Evolutionary conservation across 2,113 vertebrate genomes (phyloP), one percentile per base, ranked within the genome.

Genomic region (Triplophysa dalaica): DNA sequence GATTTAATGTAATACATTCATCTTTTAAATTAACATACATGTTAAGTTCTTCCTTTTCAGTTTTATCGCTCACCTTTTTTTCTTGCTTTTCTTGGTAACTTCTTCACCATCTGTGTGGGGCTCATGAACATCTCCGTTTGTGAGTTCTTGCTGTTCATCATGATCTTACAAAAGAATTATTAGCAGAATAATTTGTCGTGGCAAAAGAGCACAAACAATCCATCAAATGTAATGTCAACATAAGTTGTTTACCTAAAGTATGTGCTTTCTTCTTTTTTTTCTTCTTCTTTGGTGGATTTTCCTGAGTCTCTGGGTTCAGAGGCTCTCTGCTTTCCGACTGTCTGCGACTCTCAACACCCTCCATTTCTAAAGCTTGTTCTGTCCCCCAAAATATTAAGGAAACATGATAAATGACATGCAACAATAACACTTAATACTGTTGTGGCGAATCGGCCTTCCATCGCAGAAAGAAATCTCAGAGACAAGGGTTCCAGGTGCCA

Each of bases 181-280:
- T 38, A 4, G 8, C 38, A 69, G 4, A 13, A 61, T 21, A 68
- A 58, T 41, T 12, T 0, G 1, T 33, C 7, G 1, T 43, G 10
- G 29, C 29, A 33, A 33, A 33, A 33, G 29, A 33, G 29, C 29
- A 33, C 29, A 43, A 43, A 43, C 41, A 43, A 2, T 43, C 8
- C 10, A 2, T 43, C 1, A 43, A 9, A 43, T 43, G 41, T 9
- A 43, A 43, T 43, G 8, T 4, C 8, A 43, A 9, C 41, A 43
- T 43, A 11, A 64, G 54, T 2, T 8, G 2, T 17, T 17, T 88
- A 94, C 92, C 90, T 0, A 84, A 72, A 6, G 82, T 82, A 0
- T 86, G 72, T 2, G 82, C 73, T 82, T 90, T 96, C 76, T 93
- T 95, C 88, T 94, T 98, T 86, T 93, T 97, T 87, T 92, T 95